These are phyloP conservation scores for Falco rusticolus DNA, from an alignment of 2,797 vertebrate species.

Conservation along the genomic window DNA sequence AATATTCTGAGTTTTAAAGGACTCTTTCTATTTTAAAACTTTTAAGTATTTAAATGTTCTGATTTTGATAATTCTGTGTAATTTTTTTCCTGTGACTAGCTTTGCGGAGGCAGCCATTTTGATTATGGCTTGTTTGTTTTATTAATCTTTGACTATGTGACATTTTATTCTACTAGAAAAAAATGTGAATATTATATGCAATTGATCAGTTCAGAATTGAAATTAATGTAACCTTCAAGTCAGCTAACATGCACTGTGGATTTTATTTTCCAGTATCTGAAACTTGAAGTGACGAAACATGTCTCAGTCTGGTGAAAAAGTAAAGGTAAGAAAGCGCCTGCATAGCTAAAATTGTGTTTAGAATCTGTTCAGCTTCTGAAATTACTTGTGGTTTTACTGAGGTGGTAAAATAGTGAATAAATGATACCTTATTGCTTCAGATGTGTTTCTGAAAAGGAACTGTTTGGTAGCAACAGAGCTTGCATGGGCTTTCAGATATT, in stretches of 20 bases:
- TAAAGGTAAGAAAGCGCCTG: slow-evolving; percentile 80
- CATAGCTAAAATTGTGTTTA: not conserved
- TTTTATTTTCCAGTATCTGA: slow-evolving; percentile 64
- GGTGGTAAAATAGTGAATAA: not conserved
- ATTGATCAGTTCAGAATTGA: not conserved
- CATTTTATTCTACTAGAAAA: not conserved
- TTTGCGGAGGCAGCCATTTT: not conserved
- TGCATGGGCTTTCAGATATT: not conserved
- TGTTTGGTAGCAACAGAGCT: not conserved
- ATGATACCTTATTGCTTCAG: not conserved
- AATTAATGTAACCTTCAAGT: not conserved
- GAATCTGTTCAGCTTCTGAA: not conserved
- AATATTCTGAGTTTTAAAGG: not conserved
- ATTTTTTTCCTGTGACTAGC: not conserved
- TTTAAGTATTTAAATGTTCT: not conserved
- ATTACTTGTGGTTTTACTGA: not conserved
- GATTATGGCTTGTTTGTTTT: not conserved
- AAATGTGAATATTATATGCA: not conserved
- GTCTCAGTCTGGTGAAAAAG: slow-evolving; percentile 89
- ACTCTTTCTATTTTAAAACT: not conserved
- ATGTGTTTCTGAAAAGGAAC: not conserved
- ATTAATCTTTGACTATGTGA: not conserved
- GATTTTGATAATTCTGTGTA: not conserved
- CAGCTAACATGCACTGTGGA: not conserved
- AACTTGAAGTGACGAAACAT: slow-evolving; percentile 73